A percentile compares a stretch with the other conserved stretches of the same genome.
Evolutionary conservation across 2,797 vertebrate species (phyloP).

Genomic region (Xiphophorus birchmanni): DNA sequence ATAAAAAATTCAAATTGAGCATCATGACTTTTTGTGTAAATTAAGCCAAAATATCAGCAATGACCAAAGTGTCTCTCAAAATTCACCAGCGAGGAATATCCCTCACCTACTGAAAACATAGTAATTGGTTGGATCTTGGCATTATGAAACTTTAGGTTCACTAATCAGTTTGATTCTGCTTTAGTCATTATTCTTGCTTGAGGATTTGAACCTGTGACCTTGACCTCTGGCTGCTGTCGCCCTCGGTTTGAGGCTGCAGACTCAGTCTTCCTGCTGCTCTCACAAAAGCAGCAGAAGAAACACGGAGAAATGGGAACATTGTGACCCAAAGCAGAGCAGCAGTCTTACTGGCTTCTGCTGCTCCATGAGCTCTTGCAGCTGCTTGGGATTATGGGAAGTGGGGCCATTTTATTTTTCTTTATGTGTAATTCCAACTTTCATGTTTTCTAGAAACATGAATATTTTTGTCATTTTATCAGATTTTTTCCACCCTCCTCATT

Average conservation of each 20-base stretch:
- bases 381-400: constrained; percentile 66
- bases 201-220: constrained; percentile 44
- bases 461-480: neutral
- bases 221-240: constrained; percentile 40
- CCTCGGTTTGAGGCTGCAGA: constrained; percentile 41
- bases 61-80: neutral
- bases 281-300: constrained; percentile 22
- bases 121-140: neutral
- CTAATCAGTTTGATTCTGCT: constrained; percentile 21
- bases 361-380: constrained; percentile 45
- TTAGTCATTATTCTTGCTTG: constrained; percentile 18
- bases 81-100: neutral
- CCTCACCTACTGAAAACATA: neutral
- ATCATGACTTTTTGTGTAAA: neutral
- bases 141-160: constrained; percentile 3
- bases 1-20: too few species aligned
- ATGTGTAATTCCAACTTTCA: constrained; percentile 13
- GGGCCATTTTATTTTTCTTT: constrained; percentile 53
- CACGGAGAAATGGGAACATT: constrained; percentile 45
- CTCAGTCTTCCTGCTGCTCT: constrained; percentile 27
- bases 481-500: constrained; percentile 35
- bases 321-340: constrained; percentile 37
- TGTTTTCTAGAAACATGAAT: neutral
- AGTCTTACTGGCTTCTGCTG: constrained; percentile 44
- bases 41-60: neutral